Evolutionary conservation across 2,113 vertebrate species (phyloP), one percentile per base, ranked within the genome.

Genomic region (Larimichthys polyactis): DNA sequence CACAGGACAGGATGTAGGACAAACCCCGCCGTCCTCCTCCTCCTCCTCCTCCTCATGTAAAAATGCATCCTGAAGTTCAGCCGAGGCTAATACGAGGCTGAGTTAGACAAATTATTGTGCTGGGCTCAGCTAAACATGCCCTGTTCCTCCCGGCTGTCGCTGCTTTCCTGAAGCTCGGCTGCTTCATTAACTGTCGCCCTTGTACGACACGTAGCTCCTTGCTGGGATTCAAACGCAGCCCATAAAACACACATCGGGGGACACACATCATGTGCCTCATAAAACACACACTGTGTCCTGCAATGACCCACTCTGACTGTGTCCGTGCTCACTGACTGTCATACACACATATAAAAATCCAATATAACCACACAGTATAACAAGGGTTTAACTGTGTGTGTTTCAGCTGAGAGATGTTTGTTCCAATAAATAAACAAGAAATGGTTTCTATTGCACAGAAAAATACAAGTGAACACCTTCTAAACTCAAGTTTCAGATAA

Each of bases 201-300:
- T 29, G 74, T 78, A 54, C 27, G 12, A 78, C 69, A 81, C 29
- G 73, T 22, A 66, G 63, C 43, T 67, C 22, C 67, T 52, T 49
- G 58, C 85, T 48, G 77, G 58, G 51, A 74, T 70, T 72, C 63
- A 52, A 83, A 70, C 68, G 55, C 48, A 71, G 58, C 32, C 73
- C 32, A 81, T 87, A 81, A 87, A 84, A 74, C 63, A 78, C 86
- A 78, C 64, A 69, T 71, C 73, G 55, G 66, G 52, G 67, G 46
- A 79, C 24, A n/a, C 55, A 58, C 71, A 76, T 81, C 44, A 22
- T 60, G 65, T 44, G 65, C 74, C 54, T 79, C 78, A 79, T 82
- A 82, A 79, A 84, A 36, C 77, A 55, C 49, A 27, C n/a, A 19
- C 24, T 51, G 49, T 40, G 20, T 48, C 57, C 60, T 10, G 32